Percentiles rank a stretch among this genome's conserved stretches.
These are phyloP conservation scores for Spinus pinus DNA, from an alignment of 2,797 vertebrate genomes.

Conservation along the genomic window DNA sequence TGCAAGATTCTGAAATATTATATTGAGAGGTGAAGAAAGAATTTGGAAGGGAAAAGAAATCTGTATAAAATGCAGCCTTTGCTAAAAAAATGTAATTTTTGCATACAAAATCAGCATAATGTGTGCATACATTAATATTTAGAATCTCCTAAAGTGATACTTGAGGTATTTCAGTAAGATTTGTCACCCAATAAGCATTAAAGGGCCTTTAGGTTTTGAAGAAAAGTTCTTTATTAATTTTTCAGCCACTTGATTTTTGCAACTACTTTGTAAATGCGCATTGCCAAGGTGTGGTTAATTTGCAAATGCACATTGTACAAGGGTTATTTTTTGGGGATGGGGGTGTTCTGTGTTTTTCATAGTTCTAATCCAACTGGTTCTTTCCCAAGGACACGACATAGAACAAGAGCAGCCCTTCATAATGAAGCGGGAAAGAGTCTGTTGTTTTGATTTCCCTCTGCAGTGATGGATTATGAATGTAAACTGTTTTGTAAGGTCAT, in stretches of 20 bases:
- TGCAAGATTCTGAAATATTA: not conserved
- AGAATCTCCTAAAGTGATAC: not conserved
- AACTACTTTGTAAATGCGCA: not conserved
- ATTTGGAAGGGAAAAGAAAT: not conserved
- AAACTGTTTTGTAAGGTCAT: slow-evolving; percentile 56
- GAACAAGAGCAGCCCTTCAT: slow-evolving; percentile 27
- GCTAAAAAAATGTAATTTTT: not conserved
- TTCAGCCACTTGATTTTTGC: not conserved
- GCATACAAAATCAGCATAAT: not conserved
- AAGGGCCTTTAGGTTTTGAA: not conserved
- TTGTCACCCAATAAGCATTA: not conserved
- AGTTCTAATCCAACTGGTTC: not conserved
- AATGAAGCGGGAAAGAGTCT: not conserved
- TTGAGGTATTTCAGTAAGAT: not conserved
- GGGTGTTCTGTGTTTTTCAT: not conserved
- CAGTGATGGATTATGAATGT: slow-evolving; percentile 56
- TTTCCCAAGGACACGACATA: not conserved
- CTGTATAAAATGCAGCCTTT: not conserved
- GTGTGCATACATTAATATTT: not conserved
- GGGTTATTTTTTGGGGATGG: accelerated
- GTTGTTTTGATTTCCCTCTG: slow-evolving; percentile 49
- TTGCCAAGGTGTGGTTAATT: not conserved
- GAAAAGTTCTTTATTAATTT: not conserved
- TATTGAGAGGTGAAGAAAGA: not conserved
- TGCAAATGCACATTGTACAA: not conserved